phyloP scores from a whole-genome alignment of 1,140 invertebrate genomes.

The Drosophila takahashii region DNA sequence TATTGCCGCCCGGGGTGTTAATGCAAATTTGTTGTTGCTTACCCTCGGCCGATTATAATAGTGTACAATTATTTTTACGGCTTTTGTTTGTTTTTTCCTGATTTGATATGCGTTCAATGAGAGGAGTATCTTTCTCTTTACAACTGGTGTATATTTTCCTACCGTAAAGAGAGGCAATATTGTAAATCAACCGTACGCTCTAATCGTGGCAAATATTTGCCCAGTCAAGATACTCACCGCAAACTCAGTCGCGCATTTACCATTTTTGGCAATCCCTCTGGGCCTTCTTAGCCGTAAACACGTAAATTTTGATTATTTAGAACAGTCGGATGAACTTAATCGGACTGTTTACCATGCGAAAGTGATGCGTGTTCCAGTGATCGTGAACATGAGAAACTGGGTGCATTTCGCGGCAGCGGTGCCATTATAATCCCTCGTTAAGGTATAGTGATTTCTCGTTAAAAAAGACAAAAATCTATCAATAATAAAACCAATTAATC shows the following conservation, averaged over 20 bases:
- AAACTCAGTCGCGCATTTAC: constrained; percentile 12
- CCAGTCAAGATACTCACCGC: constrained; percentile 19
- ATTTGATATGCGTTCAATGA: constrained; percentile 46
- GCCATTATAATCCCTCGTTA: not conserved
- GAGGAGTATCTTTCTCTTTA: constrained; percentile 31
- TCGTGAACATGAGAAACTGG: not conserved
- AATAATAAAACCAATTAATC: not conserved
- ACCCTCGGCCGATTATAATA: not conserved
- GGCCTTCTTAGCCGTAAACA: not conserved
- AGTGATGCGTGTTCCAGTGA: constrained; percentile 11
- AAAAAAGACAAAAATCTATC: no score
- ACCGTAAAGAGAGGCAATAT: not conserved
- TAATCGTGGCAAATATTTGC: constrained; percentile 15
- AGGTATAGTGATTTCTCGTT: not conserved
- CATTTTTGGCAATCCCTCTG: constrained; percentile 14
- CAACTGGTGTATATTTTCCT: not conserved
- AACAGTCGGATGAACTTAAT: constrained; percentile 6
- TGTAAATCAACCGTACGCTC: constrained; percentile 6
- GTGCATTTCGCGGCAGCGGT: not conserved
- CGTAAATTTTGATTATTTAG: constrained; percentile 43
- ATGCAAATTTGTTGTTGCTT: constrained; percentile 26
- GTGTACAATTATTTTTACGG: constrained; percentile 20
- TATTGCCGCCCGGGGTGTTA: constrained; percentile 25
- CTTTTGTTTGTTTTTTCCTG: constrained; percentile 31
- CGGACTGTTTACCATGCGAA: constrained; percentile 21